Percentiles rank a stretch among this genome's conserved stretches.
phyloP scores from a whole-genome alignment of 2,888 invertebrate species.

The Drosophila hamatofila region DNA sequence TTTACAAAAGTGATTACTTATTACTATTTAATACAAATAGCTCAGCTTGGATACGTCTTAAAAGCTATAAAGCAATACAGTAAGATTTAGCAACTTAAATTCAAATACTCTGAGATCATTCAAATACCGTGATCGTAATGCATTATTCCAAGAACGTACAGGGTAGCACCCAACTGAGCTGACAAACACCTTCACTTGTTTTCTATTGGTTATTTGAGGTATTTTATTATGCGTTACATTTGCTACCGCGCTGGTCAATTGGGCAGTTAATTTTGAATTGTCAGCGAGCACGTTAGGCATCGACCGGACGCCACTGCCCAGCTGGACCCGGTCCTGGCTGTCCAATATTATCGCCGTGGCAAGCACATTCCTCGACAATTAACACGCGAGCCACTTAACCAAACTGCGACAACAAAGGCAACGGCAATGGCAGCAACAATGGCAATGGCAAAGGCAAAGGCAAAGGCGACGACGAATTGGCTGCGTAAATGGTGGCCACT shows the following conservation, averaged over 20 bases:
- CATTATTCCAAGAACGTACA: too few relatives aligned
- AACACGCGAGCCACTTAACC: constrained; percentile 80
- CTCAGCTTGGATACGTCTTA: too few relatives aligned
- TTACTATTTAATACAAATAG: too few relatives aligned
- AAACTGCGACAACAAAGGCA: constrained; percentile 62
- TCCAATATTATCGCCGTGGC: constrained; percentile 68
- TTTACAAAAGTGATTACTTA: too few relatives aligned
- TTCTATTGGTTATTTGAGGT: constrained; percentile 50
- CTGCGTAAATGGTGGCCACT: constrained; percentile 66
- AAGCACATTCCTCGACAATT: constrained; percentile 80
- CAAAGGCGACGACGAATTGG: constrained; percentile 53
- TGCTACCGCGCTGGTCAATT: constrained; percentile 59
- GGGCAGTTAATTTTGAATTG: constrained; percentile 79
- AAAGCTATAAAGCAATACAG: too few relatives aligned
- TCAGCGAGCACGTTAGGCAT: constrained; percentile 73
- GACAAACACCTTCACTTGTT: neutral
- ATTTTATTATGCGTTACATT: constrained; percentile 70
- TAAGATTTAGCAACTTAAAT: too few relatives aligned
- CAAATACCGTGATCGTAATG: too few relatives aligned
- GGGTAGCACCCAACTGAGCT: neutral
- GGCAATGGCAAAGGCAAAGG: constrained; percentile 25
- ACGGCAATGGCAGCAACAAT: constrained; percentile 25
- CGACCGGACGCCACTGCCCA: constrained; percentile 32
- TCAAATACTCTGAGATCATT: too few relatives aligned
- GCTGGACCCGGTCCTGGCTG: constrained; percentile 27